Evolutionary conservation across 2,888 invertebrate genomes (phyloP).

Genomic region (Thalpophila matura): DNA sequence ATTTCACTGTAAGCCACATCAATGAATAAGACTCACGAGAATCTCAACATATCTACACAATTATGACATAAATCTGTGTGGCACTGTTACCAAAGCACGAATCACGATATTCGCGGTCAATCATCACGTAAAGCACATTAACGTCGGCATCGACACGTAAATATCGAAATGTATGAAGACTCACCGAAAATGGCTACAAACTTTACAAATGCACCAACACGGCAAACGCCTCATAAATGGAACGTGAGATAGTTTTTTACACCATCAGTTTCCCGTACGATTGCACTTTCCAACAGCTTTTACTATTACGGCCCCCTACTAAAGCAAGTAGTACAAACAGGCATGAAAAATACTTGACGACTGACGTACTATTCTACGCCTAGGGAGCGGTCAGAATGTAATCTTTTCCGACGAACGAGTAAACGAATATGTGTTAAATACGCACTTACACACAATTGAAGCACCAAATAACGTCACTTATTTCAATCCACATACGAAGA

Average conservation of each 20-base stretch:
- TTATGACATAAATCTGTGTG: constrained; percentile 37
- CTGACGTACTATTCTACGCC: constrained; percentile 85
- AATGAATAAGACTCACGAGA: constrained; percentile 35
- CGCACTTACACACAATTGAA: constrained; percentile 75
- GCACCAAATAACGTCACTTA: constrained; percentile 79
- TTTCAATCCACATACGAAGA: constrained; percentile 77
- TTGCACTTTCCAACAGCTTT: constrained; percentile 90
- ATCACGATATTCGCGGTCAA: constrained; percentile 61
- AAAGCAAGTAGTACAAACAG: constrained; percentile 87
- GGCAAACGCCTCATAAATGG: constrained; percentile 80
- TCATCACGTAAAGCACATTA: constrained; percentile 70
- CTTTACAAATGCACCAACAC: constrained; percentile 78
- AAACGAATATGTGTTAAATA: constrained; percentile 66
- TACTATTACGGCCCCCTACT: constrained; percentile 86
- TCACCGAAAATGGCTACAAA: constrained; percentile 89
- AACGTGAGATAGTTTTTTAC: constrained; percentile 88
- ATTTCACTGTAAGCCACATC: constrained; percentile 27
- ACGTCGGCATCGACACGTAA: constrained; percentile 77
- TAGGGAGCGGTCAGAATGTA: constrained; percentile 89
- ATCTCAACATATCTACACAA: constrained; percentile 25
- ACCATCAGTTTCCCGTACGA: constrained; percentile 83
- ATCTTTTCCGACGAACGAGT: constrained; percentile 75
- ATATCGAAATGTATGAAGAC: constrained; percentile 78
- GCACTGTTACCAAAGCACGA: constrained; percentile 54
- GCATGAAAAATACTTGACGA: constrained; percentile 88